These are phyloP conservation scores for Brachyrhaphis roseni DNA, from an alignment of 2,797 vertebrate species.

Conservation along the genomic window DNA sequence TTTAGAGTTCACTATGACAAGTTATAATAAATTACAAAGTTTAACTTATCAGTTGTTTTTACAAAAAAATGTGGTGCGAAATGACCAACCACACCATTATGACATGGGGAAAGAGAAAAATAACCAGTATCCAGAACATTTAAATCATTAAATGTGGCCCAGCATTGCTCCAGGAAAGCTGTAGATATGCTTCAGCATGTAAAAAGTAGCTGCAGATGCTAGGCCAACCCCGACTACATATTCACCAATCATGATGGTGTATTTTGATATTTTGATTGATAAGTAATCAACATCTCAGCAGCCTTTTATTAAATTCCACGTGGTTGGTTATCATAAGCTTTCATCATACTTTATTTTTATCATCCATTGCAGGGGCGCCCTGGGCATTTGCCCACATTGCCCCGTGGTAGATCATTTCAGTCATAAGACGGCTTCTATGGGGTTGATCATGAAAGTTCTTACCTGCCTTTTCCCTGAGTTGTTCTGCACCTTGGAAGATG, in stretches of 20 bases:
- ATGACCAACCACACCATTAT: too few species aligned
- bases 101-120: not conserved
- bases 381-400: not conserved
- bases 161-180: not conserved
- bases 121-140: not conserved
- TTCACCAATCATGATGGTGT: not conserved
- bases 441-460: slow-evolving; percentile 17
- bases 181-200: not conserved
- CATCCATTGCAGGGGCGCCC: not conserved
- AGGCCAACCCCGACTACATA: not conserved
- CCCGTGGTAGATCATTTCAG: slow-evolving; percentile 17
- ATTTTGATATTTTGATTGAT: not conserved
- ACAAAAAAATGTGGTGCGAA: too few species aligned
- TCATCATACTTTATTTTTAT: not conserved
- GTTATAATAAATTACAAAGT: not conserved
- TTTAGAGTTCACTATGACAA: not conserved
- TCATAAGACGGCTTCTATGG: slow-evolving; percentile 34
- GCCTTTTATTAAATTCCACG: not conserved
- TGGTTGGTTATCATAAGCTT: not conserved
- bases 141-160: too few species aligned
- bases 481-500: slow-evolving; percentile 3
- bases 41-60: not conserved
- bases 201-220: not conserved
- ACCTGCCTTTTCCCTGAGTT: slow-evolving; percentile 21
- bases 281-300: not conserved